Base-by-base conservation (phyloP, 1,140 invertebrate species). In the Pogonus chalceus region DNA sequence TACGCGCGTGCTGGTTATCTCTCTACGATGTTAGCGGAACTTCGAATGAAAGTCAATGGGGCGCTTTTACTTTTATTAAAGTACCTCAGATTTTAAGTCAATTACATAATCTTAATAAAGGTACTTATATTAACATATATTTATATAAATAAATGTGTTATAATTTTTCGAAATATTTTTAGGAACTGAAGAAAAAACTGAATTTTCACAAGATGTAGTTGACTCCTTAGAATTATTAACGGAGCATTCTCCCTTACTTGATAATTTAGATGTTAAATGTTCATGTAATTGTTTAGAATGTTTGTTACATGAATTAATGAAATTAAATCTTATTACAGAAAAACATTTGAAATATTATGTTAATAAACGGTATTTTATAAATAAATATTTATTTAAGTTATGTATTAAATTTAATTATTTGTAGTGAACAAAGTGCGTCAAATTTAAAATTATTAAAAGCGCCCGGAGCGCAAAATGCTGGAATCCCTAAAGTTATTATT, bases 21-120 rank as follows among this genome's bases (percentile, higher is more conserved):
- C 69, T 96, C 1, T 82, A 89, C 61, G 85, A 91, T 69, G 83
- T 82, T 1, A 82, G 84, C 49, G 84, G 84, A 58, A 80, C 78
- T 2, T 73, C 78, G 14, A 76, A 79, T 51, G 90, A 93, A 61
- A 83, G 91, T 1, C 83, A 92, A 63, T 96, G 92, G 90, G 88
- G 88, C 20, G 90, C 91, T 18, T 95, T 96, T 66, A 90, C 87
- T 10, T 95, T 95, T 68, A 75, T 96, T 0, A 95, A 95, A 75
- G 78, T 96, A 51, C 89, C 89, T 2, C 79, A 86, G 62, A 82
- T 90, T 52, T 75, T 91, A 12, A 80, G 82, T 52, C 82, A 87
- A 58, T 64, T 90, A 10, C 79, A 86, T 53, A 72, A 72, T 2
- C 68, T 76, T 49, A 77, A 75, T 52, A 70, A 67, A 57, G 61